phyloP scores from a whole-genome alignment of 2,888 invertebrate genomes.

The Micropterix aruncella region DNA sequence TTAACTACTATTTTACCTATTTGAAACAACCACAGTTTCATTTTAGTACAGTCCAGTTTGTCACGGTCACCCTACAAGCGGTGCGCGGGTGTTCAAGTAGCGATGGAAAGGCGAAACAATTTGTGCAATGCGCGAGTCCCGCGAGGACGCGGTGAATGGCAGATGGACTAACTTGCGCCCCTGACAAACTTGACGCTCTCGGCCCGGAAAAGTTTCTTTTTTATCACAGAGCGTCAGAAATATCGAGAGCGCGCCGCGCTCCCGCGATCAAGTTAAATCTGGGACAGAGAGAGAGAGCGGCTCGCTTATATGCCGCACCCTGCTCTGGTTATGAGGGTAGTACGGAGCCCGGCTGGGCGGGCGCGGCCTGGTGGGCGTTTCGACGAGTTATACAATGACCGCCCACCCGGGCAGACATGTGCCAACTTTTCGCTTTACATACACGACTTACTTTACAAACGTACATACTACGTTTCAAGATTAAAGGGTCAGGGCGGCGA shows the following conservation, averaged over 20 bases:
- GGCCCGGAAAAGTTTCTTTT: constrained; percentile 11
- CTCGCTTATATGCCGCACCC: no score
- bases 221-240: no score
- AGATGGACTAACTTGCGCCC: constrained; percentile 13
- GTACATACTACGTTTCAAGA: no score
- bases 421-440: background rate
- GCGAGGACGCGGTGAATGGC: constrained; percentile 9
- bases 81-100: no score
- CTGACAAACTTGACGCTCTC: constrained; percentile 12
- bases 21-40: no score
- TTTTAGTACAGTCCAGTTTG: no score
- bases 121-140: constrained; percentile 3
- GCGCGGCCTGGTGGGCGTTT: background rate
- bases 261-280: background rate
- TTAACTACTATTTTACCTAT: no score
- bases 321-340: background rate
- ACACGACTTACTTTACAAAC: background rate
- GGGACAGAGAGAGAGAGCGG: background rate
- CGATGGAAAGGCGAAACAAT: background rate
- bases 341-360: background rate
- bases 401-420: background rate
- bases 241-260: background rate
- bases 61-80: no score
- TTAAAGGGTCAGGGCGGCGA: no score
- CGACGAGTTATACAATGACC: background rate